Percentiles rank a stretch among this genome's conserved stretches.
Conservation (phyloP, 1,140 invertebrate genomes). For the Aphaenogaster rudis region DNA sequence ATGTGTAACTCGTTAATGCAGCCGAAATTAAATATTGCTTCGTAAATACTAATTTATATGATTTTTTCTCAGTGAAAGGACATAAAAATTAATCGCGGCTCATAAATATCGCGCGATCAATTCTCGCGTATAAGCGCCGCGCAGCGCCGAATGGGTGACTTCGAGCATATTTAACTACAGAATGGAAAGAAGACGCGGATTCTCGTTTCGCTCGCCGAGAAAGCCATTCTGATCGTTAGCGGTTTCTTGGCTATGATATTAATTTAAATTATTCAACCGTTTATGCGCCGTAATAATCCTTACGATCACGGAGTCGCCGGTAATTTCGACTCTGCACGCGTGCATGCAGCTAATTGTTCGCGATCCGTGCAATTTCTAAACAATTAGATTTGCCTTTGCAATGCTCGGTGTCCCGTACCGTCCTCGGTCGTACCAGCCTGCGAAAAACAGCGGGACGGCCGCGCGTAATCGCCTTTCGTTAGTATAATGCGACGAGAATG, state of each 20-base stretch:
- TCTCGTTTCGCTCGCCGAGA: conserved; percentile 41
- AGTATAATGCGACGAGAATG: conserved; percentile 53
- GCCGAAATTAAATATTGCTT: conserved; percentile 27
- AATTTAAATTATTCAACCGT: conserved; percentile 81
- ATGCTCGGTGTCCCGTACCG: conserved; percentile 51
- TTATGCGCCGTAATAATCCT: conserved; percentile 68
- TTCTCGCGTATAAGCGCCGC: not conserved
- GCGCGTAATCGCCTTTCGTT: conserved; percentile 55
- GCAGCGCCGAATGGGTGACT: not conserved
- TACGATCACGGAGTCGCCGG: conserved; percentile 24
- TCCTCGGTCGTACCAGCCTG: conserved; percentile 70
- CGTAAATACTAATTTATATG: conserved; percentile 10
- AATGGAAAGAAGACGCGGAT: conserved; percentile 17
- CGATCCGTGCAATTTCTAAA: conserved; percentile 77
- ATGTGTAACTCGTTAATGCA: not conserved
- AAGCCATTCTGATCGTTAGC: conserved; percentile 71
- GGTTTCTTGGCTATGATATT: conserved; percentile 73
- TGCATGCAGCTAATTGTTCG: conserved; percentile 78
- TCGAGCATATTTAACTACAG: not conserved
- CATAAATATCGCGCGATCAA: conserved; percentile 33
- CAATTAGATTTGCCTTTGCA: conserved; percentile 72
- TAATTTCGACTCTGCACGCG: conserved; percentile 61
- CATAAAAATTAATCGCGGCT: conserved; percentile 25
- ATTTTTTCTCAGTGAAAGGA: conserved; percentile 1
- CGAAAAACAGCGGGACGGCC: conserved; percentile 56